A percentile compares a stretch with the other conserved stretches of the same genome.
Evolutionary conservation across 2,888 invertebrate species (phyloP).

Genomic region (Blera fallax): DNA sequence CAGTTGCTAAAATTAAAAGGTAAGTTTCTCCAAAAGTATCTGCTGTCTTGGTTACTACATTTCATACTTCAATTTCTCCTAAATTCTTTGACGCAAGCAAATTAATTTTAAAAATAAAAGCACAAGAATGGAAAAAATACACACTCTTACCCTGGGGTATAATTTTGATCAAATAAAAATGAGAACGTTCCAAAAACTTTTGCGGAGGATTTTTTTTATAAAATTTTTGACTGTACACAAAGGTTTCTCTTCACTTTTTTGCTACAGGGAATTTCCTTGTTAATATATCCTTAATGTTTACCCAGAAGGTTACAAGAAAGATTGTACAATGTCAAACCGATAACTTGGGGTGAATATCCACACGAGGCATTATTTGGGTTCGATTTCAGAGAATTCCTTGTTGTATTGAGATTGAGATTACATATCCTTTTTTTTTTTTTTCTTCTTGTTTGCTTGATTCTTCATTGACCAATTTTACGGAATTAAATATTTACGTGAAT

Average conservation of each 20-base stretch:
- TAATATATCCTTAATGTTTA: slow-evolving; percentile 38
- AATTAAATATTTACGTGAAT: slow-evolving; percentile 25
- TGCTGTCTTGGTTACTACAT: no score
- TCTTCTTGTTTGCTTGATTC: neutral
- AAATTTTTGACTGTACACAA: neutral
- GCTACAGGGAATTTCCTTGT: slow-evolving; percentile 24
- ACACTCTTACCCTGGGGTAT: neutral
- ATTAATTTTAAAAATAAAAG: neutral
- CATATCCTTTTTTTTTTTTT: slow-evolving; percentile 24
- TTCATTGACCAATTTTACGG: slow-evolving; percentile 19
- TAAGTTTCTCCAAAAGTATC: neutral
- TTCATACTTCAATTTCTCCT: neutral
- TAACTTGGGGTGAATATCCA: slow-evolving; percentile 15
- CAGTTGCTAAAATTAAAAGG: slow-evolving; percentile 4
- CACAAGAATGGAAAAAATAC: neutral
- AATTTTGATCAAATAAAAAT: neutral
- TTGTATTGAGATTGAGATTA: slow-evolving; percentile 35
- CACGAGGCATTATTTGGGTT: slow-evolving; percentile 17
- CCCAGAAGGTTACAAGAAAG: slow-evolving; percentile 27
- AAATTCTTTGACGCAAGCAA: neutral
- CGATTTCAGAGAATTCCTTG: neutral
- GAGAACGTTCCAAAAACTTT: neutral
- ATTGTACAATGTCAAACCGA: slow-evolving; percentile 39
- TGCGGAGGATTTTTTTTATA: neutral
- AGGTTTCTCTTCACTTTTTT: neutral